These are phyloP conservation scores for Litocranius walleri DNA, from an alignment of 2,113 vertebrate species.

Conservation along the genomic window DNA sequence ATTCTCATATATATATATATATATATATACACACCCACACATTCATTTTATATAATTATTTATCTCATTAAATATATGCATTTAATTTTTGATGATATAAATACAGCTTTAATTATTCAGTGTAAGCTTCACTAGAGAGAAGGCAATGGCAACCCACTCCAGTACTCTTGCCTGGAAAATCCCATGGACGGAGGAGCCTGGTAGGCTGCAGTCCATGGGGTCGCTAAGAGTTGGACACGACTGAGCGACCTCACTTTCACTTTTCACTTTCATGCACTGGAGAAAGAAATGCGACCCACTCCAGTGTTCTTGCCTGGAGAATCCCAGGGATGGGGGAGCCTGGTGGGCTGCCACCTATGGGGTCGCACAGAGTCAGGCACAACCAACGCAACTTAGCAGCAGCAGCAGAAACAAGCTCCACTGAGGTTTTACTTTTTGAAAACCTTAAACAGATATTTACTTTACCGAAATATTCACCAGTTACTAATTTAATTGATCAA, in stretches of 20 bases:
- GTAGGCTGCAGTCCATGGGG: background rate
- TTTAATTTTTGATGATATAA: background rate
- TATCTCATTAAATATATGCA: background rate
- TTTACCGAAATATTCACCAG: background rate
- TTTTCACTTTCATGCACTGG: background rate
- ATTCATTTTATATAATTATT: background rate
- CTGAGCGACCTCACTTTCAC: background rate
- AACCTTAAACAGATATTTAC: background rate
- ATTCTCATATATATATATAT: background rate
- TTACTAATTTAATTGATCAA: background rate
- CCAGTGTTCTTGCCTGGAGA: background rate
- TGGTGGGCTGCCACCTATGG: accelerated
- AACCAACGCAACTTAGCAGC: accelerated
- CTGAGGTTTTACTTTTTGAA: background rate
- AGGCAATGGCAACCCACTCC: background rate
- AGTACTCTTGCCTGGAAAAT: background rate
- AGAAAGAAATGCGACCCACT: background rate
- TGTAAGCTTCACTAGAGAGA: background rate
- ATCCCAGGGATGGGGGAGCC: accelerated
- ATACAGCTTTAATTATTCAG: background rate
- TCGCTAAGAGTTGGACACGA: accelerated
- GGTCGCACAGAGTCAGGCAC: accelerated
- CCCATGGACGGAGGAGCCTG: background rate
- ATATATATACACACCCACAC: background rate
- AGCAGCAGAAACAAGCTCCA: background rate